Evolutionary conservation across 1,140 invertebrate species (phyloP), one percentile per base, ranked within the genome.

Genomic region (Hesperophylax magnus): DNA sequence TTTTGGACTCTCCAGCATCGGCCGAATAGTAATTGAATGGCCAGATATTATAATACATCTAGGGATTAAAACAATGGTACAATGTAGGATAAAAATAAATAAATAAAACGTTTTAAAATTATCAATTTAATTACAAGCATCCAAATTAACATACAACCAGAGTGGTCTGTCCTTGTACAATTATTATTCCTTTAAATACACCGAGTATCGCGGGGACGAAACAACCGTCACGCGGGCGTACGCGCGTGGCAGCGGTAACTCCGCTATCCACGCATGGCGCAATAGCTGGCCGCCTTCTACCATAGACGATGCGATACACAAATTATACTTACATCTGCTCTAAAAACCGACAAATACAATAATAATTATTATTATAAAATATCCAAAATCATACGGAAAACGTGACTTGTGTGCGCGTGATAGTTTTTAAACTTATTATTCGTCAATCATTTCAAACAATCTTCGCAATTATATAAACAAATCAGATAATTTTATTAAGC

Each of bases 61-160:
- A n/a, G n/a, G n/a, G n/a, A n/a, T n/a, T n/a, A n/a, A n/a, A n/a
- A n/a, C n/a, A n/a, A n/a, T n/a, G n/a, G n/a, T 7, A 39, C 8
- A 39, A 31, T 31, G 2, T 31, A 7, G 31, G 31, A 31, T 7
- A 7, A 31, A 31, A 31, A 39, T 39, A 8, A 39, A 65, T 65
- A 27, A 65, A 71, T 52, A 4, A 18, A 71, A 3, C 67, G 52
- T 52, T 18, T 71, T 71, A 71, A 71, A 71, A 71, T 71, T 71
- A 71, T 71, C 67, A 71, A 47, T 71, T 71, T 71, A 47, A 71
- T 71, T 71, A 20, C 67, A 71, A 71, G 67, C 67, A 20, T 71
- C 47, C 67, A 52, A 71, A 34, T 24, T 53, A 71, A 71, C 67
- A 53, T 71, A 39, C 67, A 71, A 71, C 67, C 63, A 67, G 27